Conservation (phyloP, 2,113 vertebrate species). For the Malurus alboscapulatus region DNA sequence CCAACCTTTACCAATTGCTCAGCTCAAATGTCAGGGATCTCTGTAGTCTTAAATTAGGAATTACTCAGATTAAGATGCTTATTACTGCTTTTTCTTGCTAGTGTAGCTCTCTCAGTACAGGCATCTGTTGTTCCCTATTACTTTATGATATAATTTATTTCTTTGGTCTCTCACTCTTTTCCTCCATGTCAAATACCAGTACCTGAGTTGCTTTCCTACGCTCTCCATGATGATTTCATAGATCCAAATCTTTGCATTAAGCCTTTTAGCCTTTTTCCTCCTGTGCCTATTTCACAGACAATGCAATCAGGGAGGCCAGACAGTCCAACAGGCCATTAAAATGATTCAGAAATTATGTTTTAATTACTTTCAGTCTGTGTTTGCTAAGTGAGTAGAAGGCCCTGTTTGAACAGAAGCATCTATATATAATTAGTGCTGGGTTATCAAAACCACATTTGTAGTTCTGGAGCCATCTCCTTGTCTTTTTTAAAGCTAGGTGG, state of each 20-base stretch:
- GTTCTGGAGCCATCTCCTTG: background rate
- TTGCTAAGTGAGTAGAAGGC: background rate
- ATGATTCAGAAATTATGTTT: background rate
- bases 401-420: background rate
- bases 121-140: background rate
- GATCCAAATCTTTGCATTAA: background rate
- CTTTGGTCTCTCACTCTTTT: background rate
- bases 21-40: background rate
- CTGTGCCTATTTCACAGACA: background rate
- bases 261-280: background rate
- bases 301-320: background rate
- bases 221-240: background rate
- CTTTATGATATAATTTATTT: background rate
- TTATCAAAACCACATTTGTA: slow-evolving; percentile 35
- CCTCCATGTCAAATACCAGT: background rate
- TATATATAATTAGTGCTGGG: background rate
- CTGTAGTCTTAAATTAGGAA: background rate
- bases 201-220: background rate
- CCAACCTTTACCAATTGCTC: background rate
- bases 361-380: slow-evolving; percentile 3
- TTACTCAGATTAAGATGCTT: background rate
- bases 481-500: slow-evolving; percentile 2
- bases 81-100: background rate
- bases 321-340: background rate
- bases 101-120: background rate